Base-by-base conservation (phyloP, 2,797 vertebrate species). In the Sciaenops ocellatus region DNA sequence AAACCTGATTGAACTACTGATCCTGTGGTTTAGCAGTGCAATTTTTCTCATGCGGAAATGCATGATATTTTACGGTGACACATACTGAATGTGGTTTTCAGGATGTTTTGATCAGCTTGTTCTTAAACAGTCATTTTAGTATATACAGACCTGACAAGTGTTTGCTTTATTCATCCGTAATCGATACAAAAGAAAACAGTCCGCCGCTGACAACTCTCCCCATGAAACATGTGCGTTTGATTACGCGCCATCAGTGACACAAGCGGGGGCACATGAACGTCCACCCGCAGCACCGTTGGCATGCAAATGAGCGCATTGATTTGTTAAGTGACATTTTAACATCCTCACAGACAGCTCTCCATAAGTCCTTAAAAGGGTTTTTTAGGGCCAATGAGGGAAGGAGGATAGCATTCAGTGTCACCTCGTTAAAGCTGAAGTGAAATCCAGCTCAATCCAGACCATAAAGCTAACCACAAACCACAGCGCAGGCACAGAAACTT, bases 241-340 rank as follows among this genome's bases (percentile, higher is more conserved):
- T 90, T 92, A 85, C 73, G 62, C 83, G 80, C 71, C 57, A n/a
- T 47, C 64, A 12, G 38, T 38, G 59, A 79, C 75, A 76, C 70
- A 17, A 6, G 18, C 68, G 5, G 51, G n/a, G 34, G 30, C 66
- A 48, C 72, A 18, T 52, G 22, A 64, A 20, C 11, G 16, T 24
- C 26, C 20, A 22, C 80, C 60, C 46, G 66, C 64, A 57, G 73
- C 67, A 24, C 65, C 9, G 69, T 69, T 87, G 84, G 79, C 86
- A 94, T 94, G 93, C 93, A 94, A 94, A 95, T 94, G 84, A 93
- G 89, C 1, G 67, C 80, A 92, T 94, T 95, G 93, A 95, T 95
- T 95, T 95, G 93, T 94, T 92, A 91, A 89, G 92, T 94, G 94
- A 84, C 91, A 88, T 93, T 92, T 95, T 93, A 92, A 92, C 88